A percentile compares a stretch with the other conserved stretches of the same genome.
phyloP scores from a whole-genome alignment of 2,113 vertebrate genomes.

The Sorex fumeus region DNA sequence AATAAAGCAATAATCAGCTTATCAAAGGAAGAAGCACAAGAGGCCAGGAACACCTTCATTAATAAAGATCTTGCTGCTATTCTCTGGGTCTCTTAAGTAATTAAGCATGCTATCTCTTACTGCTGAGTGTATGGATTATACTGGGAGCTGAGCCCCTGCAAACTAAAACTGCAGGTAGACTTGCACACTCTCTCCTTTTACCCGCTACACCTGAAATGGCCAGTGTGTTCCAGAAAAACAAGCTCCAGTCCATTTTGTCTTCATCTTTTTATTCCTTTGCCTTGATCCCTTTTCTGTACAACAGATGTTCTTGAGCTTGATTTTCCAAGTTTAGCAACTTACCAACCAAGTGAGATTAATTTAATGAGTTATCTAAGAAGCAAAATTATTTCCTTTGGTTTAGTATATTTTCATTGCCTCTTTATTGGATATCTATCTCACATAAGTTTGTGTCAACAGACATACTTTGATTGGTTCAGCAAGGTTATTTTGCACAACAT shows the following conservation, averaged over 20 bases:
- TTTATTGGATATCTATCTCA: background rate
- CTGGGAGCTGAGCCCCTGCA: constrained; percentile 22
- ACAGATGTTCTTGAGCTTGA: constrained; percentile 10
- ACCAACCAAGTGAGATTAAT: constrained; percentile 49
- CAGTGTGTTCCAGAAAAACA: background rate
- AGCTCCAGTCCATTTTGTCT: constrained; percentile 15
- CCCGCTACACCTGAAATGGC: background rate
- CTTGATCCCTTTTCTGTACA: constrained; percentile 14
- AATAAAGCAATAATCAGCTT: constrained; percentile 71
- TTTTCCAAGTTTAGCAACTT: constrained; percentile 50
- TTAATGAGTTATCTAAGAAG: constrained; percentile 23
- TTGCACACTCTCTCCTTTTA: background rate
- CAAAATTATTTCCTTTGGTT: background rate
- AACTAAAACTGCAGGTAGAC: constrained; percentile 64
- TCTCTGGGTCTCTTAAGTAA: constrained; percentile 74
- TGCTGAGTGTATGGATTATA: constrained; percentile 61
- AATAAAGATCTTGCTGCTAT: constrained; percentile 69
- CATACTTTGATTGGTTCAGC: background rate
- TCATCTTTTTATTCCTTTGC: constrained; percentile 30
- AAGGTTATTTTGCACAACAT: background rate
- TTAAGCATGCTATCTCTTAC: constrained; percentile 54
- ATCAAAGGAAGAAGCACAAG: constrained; percentile 65
- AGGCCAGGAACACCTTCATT: constrained; percentile 43
- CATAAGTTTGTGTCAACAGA: background rate
- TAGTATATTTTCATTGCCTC: background rate